Conservation (phyloP, 2,888 invertebrate species). For the Mechanitis mazaeus region DNA sequence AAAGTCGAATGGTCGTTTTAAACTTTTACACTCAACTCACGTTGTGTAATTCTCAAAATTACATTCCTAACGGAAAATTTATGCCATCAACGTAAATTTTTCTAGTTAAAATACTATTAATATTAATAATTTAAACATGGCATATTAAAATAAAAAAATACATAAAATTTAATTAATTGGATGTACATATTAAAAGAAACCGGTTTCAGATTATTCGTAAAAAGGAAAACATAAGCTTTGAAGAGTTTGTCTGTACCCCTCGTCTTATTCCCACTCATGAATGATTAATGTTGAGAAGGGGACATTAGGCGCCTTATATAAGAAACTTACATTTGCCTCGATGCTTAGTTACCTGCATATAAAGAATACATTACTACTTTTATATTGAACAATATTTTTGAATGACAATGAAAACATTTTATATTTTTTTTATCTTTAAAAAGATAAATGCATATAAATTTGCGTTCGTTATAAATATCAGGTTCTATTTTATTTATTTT, state of each 20-base stretch:
- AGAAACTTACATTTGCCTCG: slow-evolving; percentile 3
- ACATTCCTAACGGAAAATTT: not conserved
- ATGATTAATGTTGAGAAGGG: slow-evolving; percentile 5
- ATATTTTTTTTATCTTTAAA: too few species aligned
- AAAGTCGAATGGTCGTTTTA: not conserved
- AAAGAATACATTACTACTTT: not conserved
- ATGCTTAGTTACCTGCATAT: not conserved
- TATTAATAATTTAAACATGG: too few species aligned
- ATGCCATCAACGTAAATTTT: not conserved
- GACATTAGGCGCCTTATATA: slow-evolving; percentile 5
- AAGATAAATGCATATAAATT: too few species aligned
- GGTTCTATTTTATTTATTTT: too few species aligned
- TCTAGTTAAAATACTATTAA: not conserved
- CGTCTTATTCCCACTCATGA: slow-evolving; percentile 6
- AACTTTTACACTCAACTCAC: not conserved
- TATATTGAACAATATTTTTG: not conserved
- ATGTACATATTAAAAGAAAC: not conserved
- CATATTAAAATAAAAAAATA: too few species aligned
- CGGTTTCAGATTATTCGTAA: not conserved
- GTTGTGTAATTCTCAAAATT: not conserved
- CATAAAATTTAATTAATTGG: too few species aligned
- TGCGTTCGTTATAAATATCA: too few species aligned
- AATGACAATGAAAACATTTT: too few species aligned
- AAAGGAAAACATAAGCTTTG: slow-evolving; percentile 14
- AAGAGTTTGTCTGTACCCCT: slow-evolving; percentile 5